A percentile compares a stretch with the other conserved stretches of the same genome.
Evolutionary conservation across 2,797 vertebrate genomes (phyloP).

Genomic region (Spinus pinus): DNA sequence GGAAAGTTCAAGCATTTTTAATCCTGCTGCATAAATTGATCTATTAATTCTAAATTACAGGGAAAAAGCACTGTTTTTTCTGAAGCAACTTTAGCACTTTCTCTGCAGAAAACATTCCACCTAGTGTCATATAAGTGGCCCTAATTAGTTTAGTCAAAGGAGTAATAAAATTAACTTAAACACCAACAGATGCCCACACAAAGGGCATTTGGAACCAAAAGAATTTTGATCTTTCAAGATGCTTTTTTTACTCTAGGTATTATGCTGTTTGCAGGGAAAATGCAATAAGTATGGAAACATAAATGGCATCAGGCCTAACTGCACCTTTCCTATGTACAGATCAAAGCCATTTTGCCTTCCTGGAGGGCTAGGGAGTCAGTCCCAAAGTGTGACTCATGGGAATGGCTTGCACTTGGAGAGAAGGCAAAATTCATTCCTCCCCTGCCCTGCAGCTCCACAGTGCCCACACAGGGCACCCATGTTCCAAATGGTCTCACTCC

Average conservation of each 20-base stretch:
- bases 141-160: not conserved
- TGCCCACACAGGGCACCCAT: not conserved
- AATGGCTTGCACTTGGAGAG: not conserved
- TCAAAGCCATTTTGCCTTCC: not conserved
- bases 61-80: not conserved
- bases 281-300: not conserved
- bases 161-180: not conserved
- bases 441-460: not conserved
- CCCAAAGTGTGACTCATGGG: rapidly evolving
- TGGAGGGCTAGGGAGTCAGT: not conserved
- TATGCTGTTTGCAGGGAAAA: not conserved
- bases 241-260: not conserved
- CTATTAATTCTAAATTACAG: conserved; percentile 40
- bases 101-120: not conserved
- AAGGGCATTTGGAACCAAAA: not conserved
- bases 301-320: not conserved
- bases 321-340: not conserved
- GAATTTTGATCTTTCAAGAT: not conserved
- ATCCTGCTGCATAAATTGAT: conserved; percentile 1
- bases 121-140: not conserved
- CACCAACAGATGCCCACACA: not conserved
- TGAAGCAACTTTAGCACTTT: not conserved
- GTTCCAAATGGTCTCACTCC: not conserved
- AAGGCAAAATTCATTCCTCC: not conserved
- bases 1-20: conserved; percentile 42